Base-by-base conservation (phyloP, 2,797 vertebrate genomes). In the Lagodon rhomboides region DNA sequence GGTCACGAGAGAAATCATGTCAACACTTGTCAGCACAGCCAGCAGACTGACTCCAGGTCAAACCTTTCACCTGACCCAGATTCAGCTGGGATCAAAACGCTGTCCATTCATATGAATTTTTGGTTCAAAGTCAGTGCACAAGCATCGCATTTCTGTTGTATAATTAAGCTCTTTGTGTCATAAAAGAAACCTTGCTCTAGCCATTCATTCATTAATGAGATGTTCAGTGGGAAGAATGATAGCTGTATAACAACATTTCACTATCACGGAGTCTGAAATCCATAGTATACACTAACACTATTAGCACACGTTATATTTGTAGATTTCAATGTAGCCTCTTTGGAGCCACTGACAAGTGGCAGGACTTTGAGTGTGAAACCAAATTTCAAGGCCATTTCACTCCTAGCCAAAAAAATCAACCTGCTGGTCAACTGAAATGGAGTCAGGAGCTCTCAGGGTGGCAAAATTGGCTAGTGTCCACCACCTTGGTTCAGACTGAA, bases 1-100 rank as follows among this genome's bases (percentile, higher is more conserved):
- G 16, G 76, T 71, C 85, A 79, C 66, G 60, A 30, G 68, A 78
- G 59, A 72, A 72, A 59, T 34, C 65, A 58, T 62, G 49, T 79
- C 77, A 80, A 38, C 67, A 46, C 43, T 63, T 22, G 60, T 54
- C 59, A 27, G 67, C 13, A 38, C 23, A 74, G 61, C 58, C 60
- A 22, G 23, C 41, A 25, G 56, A 44, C 25, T 60, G 65, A 79
- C 77, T 79, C 17, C 77, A 51, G 54, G 70, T 73, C 69, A 77
- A 38, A 73, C 20, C 51, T 68, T 61, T 30, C 46, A 73, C 23
- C 51, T 44, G n/a, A 70, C 9, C 0, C 17, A 1, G 30, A 77
- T 63, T 47, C 43, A 53, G 0, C 53, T 11, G 34, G 43, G 61
- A 60, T 43, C 15, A 23, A 46, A 56, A 23, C 7, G 0, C 20